Evolutionary conservation across 1,140 invertebrate species (phyloP), one percentile per base, ranked within the genome.

Genomic region (Calliphora vicina): DNA sequence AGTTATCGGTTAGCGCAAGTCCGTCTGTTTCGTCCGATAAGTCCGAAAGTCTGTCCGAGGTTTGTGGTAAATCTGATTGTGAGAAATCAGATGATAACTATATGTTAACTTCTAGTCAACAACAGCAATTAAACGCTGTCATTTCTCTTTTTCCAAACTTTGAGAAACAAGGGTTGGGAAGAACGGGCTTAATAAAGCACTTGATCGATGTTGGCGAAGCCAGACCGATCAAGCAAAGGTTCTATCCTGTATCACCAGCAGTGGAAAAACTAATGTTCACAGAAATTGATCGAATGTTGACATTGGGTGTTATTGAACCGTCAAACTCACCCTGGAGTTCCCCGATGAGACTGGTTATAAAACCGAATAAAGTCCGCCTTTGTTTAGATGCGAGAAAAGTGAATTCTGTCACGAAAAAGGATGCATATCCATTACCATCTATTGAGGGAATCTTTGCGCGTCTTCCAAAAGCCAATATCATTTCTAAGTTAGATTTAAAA

Each of bases 181-280:
- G 74, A 78, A 78, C 29, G 4, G 3, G 29, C 6, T 35, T 78
- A 35, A 78, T 78, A 23, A 78, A 42, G 15, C 74, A 78, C 17
- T 29, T 9, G 4, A 78, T 82, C 10, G 80, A 81, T 17, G 57
- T 81, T 23, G 57, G 80, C 9, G 71, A 73, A 5, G 57, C 57
- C 17, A 81, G 13, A 27, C 80, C 80, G 2, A 29, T 81, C 25
- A 81, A 81, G 57, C 80, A 78, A 35, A 20, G 74, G 9, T 78
- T 78, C 27, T 78, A 78, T 29, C 74, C 74, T 15, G 74, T 78
- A 3, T 43, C 6, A 4, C 74, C 74, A 0, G 27, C 74, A 1
- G 74, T 78, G 9, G 74, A 42, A 35, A 78, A 42, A 17, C 27
- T 78, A 9, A 78, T 78, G 74, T 78, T 42, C 25, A 45, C 17